A percentile compares a stretch with the other conserved stretches of the same genome.
phyloP scores from a whole-genome alignment of 2,113 vertebrate species.

The Sakesphorus luctuosus region DNA sequence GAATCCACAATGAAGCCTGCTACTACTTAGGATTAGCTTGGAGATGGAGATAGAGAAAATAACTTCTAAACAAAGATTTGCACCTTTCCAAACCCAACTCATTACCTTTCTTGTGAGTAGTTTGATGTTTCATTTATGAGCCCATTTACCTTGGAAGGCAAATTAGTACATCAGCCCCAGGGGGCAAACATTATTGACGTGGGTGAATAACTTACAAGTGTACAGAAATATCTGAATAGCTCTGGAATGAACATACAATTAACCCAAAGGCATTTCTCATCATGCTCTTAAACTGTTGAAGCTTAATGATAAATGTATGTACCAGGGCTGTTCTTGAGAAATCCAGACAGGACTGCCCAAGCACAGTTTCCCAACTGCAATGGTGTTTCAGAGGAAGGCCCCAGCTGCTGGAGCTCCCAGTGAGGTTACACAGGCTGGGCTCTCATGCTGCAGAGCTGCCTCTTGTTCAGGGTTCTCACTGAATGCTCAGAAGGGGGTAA shows the following conservation, averaged over 20 bases:
- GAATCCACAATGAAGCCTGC: background rate
- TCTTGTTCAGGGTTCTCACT: background rate
- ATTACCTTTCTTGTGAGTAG: background rate
- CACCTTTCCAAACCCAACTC: background rate
- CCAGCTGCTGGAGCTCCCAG: background rate
- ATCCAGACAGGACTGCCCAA: background rate
- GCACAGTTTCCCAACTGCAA: background rate
- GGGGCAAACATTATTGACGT: background rate
- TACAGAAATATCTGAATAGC: background rate
- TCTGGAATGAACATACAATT: background rate
- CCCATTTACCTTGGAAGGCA: background rate
- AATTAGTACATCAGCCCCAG: background rate
- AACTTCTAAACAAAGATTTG: background rate
- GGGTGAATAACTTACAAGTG: background rate
- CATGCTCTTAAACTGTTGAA: background rate
- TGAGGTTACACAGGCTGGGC: background rate
- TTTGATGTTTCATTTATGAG: background rate
- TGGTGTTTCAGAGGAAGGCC: background rate
- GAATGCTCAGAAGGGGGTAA: background rate
- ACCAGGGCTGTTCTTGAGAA: background rate
- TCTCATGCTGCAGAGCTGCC: background rate
- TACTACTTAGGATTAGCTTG: background rate
- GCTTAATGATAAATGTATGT: background rate
- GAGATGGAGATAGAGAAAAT: background rate
- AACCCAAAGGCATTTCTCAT: background rate